phyloP scores from a whole-genome alignment of 2,888 invertebrate species.

The Hyalella azteca region DNA sequence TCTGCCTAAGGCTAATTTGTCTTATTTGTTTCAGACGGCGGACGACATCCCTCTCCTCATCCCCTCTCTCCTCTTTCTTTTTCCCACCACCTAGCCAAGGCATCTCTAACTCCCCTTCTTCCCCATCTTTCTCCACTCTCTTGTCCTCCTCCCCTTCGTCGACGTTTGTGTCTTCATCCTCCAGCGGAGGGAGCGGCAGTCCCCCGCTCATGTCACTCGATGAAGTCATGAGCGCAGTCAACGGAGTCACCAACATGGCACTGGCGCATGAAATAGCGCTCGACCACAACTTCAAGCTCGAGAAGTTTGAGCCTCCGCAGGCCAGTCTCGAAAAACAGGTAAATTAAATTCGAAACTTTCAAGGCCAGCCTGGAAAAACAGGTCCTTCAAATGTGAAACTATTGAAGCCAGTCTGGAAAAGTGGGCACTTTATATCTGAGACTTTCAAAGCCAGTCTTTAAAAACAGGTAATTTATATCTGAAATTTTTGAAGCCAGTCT shows the following conservation, averaged over 20 bases:
- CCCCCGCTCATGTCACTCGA: constrained; percentile 71
- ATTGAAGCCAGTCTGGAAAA: no score
- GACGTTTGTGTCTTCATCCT: not conserved
- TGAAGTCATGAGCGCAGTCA: constrained; percentile 86
- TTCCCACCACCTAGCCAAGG: not conserved
- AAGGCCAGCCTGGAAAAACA: no score
- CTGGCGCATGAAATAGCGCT: constrained; percentile 96
- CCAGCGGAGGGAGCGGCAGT: not conserved
- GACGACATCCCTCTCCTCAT: constrained; percentile 22
- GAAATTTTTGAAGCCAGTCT: no score
- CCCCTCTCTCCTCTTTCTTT: constrained; percentile 33
- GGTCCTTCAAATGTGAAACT: no score
- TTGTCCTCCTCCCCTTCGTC: not conserved
- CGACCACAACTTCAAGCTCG: constrained; percentile 86
- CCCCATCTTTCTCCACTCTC: not conserved
- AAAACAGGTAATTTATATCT: no score
- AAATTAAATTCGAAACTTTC: no score
- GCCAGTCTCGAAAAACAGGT: constrained; percentile 67
- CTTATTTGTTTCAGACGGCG: not conserved
- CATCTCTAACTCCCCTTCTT: not conserved
- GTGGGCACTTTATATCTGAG: no score
- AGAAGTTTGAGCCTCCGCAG: constrained; percentile 79
- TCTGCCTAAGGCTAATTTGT: no score
- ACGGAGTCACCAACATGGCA: constrained; percentile 90
- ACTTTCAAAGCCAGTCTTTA: not conserved